A percentile compares a stretch with the other conserved stretches of the same genome.
These are phyloP conservation scores for Acanthococcus lagerstroemiae DNA, from an alignment of 2,888 invertebrate species.

Conservation along the genomic window DNA sequence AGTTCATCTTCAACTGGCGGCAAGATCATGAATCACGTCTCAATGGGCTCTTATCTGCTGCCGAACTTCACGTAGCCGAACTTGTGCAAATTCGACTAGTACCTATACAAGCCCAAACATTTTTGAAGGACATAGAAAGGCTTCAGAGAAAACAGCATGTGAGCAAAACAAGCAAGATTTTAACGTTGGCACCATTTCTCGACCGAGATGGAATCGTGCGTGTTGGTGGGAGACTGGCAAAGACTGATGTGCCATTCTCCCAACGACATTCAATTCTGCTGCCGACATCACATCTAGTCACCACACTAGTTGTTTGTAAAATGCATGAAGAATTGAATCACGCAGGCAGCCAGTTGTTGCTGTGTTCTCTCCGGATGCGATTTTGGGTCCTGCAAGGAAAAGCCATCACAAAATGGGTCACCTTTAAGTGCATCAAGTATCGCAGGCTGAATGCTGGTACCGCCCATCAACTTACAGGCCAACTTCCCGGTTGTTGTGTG, in stretches of 20 bases:
- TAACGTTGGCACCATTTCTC: background rate
- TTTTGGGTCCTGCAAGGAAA: background rate
- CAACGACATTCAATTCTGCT: background rate
- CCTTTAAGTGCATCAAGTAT: background rate
- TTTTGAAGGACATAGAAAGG: background rate
- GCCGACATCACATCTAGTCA: background rate
- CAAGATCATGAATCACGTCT: background rate
- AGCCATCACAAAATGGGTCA: background rate
- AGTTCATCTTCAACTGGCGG: background rate
- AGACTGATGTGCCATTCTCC: background rate
- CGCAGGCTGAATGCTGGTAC: too few relatives aligned
- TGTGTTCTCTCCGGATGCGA: background rate
- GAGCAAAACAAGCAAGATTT: background rate
- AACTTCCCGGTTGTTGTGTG: too few relatives aligned
- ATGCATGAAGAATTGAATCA: background rate
- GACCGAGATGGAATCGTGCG: background rate
- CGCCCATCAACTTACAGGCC: too few relatives aligned
- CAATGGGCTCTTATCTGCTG: background rate
- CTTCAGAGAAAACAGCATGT: background rate
- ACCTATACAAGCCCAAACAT: background rate
- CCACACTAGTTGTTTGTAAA: background rate
- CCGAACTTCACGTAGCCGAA: background rate
- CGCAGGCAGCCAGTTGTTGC: background rate
- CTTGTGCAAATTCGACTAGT: background rate
- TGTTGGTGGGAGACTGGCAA: background rate